Evolutionary conservation across 30 jellyfish, hydroid and myxozoan genomes (phyloP), one percentile per base, ranked within the genome.

Genomic region (Cassiopea xamachana): DNA sequence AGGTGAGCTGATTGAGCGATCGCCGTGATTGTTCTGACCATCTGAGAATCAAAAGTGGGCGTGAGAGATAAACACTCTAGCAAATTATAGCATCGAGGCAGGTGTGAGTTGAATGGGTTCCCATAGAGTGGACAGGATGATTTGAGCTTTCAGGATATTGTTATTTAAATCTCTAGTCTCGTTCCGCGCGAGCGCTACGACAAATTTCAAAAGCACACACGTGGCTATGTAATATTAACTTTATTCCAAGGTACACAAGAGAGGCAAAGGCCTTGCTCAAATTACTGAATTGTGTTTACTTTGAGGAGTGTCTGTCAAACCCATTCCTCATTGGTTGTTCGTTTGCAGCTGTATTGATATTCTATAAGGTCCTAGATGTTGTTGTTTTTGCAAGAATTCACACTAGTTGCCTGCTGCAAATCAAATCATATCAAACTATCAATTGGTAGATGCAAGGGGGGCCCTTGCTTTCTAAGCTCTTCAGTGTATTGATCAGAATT

Each of bases 101-200:
- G 97, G 97, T 91, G 97, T 85, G 69, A 49, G 92, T 91, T 91
- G 89, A 85, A 91, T 91, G 80, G 97, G 90, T 84, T 85, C 94
- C 97, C 85, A 91, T 80, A 80, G 94, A 61, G 97, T 64, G 90
- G 59, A 39, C 92, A 80, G 86, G 89, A 85, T 85, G 91, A 85
- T 69, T 90, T 72, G 84, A 46, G 89, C 92, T 72, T 27, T 79
- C 80, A 48, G 47, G 83, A 82, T 68, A 91, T 91, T 91, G 97
- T 91, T 85, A 91, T 91, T 91, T 82, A 91, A 91, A 91, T 91
- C 86, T 68, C 90, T 73, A 62, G 94, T 85, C 97, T 91, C 94
- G 92, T 79, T 91, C 97, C 75, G 89, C 91, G 90, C 94, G 88
- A 80, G 92, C 93, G 80, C 55, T 18, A 80, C 49, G 89, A 85